Evolutionary conservation across 2,797 vertebrate genomes (phyloP), one percentile per base, ranked within the genome.

Genomic region (Crax fasciolata): DNA sequence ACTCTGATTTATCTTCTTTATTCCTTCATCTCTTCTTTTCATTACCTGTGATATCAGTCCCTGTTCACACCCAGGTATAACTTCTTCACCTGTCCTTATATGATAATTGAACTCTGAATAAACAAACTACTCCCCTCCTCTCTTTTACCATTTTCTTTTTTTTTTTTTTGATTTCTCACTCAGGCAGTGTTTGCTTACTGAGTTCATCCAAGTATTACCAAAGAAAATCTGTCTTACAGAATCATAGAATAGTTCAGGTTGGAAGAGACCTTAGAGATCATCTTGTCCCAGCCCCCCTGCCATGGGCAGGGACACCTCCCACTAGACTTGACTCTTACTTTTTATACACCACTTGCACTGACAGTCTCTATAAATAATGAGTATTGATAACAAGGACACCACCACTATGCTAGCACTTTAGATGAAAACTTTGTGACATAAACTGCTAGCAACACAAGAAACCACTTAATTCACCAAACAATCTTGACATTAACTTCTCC

Each of bases 381-480:
- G 24, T 87, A 95, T 95, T 78, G 76, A 87, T 92, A 90, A 67
- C 46, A 80, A 71, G 43, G 71, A 21, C 79, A 59, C 21, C 25
- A 78, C 18, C 58, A 72, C 41, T 79, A 58, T 13, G 39, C 24
- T 46, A 82, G 70, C 32, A 67, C 70, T 62, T 63, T 27, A 70
- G 30, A 32, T 78, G 54, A 59, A 62, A 92, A 16, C 73, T 66
- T 62, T 79, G 51, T 76, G 87, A 87, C 28, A 78, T 11, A 86
- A 90, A 30, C 57, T n/a, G 43, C 70, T 78, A 87, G 44, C 32
- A 75, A 90, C 92, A 92, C 5, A 51, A 83, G 73, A 96, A 96
- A 84, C 39, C 88, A 95, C 83, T 97, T 95, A 89, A 93, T 72
- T 68, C 79, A 59, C 65, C 48, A 57, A 91, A 54, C 39, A 89